Evolutionary conservation across 2,797 vertebrate genomes (phyloP).

Genomic region (Triplophysa bombifrons): DNA sequence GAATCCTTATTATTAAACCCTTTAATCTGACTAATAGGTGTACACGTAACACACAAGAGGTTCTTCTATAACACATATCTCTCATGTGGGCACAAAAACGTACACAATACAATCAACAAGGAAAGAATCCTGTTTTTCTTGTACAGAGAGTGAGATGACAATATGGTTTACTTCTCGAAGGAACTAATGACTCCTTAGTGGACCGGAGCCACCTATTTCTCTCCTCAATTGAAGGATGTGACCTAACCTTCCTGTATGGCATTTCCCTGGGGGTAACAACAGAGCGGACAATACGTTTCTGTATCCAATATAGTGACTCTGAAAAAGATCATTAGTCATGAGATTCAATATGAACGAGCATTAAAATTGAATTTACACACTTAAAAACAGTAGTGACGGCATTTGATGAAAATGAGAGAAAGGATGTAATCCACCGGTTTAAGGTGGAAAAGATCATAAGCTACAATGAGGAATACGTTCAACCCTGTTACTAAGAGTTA

Average conservation of each 20-base stretch:
- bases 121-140: slow-evolving; percentile 39
- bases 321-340: slow-evolving; percentile 7
- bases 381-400: neutral
- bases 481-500: neutral
- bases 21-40: neutral
- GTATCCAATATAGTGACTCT: neutral
- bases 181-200: slow-evolving; percentile 33
- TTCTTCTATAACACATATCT: neutral
- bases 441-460: neutral
- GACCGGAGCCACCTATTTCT: slow-evolving; percentile 52
- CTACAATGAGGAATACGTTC: neutral
- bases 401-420: neutral
- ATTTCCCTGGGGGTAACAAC: slow-evolving; percentile 45
- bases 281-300: slow-evolving; percentile 18
- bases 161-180: neutral
- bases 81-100: neutral
- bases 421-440: neutral
- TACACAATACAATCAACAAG: slow-evolving; percentile 20
- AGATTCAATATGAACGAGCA: neutral
- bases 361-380: neutral
- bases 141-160: slow-evolving; percentile 11
- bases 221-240: slow-evolving; percentile 75
- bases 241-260: slow-evolving; percentile 70
- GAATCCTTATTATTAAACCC: neutral
- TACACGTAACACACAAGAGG: neutral